These are phyloP conservation scores for Notarius quadriscutis DNA, from an alignment of 2,113 vertebrate species.

Conservation along the genomic window DNA sequence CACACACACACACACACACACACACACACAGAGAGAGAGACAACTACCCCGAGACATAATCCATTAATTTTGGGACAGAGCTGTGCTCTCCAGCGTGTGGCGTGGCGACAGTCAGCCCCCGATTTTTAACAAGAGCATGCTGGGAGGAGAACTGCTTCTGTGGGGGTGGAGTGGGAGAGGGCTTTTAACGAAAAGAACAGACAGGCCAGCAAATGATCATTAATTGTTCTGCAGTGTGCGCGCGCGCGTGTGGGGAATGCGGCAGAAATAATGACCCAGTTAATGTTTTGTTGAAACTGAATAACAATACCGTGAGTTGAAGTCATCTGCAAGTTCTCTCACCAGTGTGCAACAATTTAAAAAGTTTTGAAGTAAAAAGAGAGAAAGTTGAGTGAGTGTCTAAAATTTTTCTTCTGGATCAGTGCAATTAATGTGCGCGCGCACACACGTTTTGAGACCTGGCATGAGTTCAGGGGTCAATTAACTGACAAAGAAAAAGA, in stretches of 20 bases:
- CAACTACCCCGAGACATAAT: constrained; percentile 90
- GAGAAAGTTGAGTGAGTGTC: not conserved
- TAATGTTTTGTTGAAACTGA: not conserved
- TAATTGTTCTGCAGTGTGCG: constrained; percentile 85
- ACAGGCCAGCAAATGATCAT: constrained; percentile 96
- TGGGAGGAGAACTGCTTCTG: constrained; percentile 84
- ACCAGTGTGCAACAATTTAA: too few relatives aligned
- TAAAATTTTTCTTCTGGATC: constrained; percentile 15
- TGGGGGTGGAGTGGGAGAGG: constrained; percentile 74
- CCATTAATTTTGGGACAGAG: constrained; percentile 78
- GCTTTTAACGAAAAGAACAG: constrained; percentile 84
- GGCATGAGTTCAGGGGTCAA: not conserved
- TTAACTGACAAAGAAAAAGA: not conserved
- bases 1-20: too few relatives aligned
- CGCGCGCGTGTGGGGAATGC: constrained; percentile 26
- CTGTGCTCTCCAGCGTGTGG: constrained; percentile 90
- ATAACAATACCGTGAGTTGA: not conserved
- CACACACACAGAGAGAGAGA: too few relatives aligned
- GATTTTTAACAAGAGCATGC: constrained; percentile 78
- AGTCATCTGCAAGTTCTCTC: too few relatives aligned
- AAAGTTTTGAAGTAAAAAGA: not conserved
- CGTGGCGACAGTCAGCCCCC: constrained; percentile 74
- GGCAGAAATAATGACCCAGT: constrained; percentile 12
- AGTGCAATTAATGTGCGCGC: not conserved
- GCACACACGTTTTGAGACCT: not conserved